Percentiles rank a stretch among this genome's conserved stretches.
Conservation (phyloP, 2,113 vertebrate genomes). For the Xenopus laevis region DNA sequence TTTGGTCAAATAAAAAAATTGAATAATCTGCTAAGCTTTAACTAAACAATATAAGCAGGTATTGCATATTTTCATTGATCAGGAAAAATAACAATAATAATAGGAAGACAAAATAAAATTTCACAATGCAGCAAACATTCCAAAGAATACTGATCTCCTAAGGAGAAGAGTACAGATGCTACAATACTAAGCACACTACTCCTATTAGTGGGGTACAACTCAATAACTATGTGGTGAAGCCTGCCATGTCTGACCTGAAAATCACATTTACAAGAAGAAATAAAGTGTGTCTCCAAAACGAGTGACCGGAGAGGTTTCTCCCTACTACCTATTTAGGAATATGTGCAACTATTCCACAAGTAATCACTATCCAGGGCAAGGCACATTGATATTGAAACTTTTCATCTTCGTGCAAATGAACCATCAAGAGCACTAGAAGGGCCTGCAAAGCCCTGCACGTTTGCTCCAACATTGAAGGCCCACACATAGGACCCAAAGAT, state of each 20-base stretch:
- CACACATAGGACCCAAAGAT: not conserved
- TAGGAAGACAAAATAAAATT: constrained; percentile 84
- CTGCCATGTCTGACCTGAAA: constrained; percentile 75
- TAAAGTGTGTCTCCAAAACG: constrained; percentile 77
- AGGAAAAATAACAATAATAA: constrained; percentile 65
- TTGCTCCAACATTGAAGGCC: not conserved
- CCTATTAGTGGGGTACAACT: constrained; percentile 73
- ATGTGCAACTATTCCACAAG: constrained; percentile 86
- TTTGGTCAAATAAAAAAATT: constrained; percentile 81
- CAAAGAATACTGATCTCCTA: constrained; percentile 75
- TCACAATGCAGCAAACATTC: constrained; percentile 81
- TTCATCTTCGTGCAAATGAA: constrained; percentile 85
- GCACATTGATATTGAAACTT: constrained; percentile 96
- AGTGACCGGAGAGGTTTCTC: constrained; percentile 67
- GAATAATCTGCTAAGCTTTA: constrained; percentile 68
- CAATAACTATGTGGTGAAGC: constrained; percentile 76
- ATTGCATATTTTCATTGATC: constrained; percentile 96
- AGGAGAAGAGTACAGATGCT: constrained; percentile 75
- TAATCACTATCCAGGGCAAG: constrained; percentile 92
- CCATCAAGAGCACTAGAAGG: not conserved
- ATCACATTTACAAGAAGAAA: constrained; percentile 68
- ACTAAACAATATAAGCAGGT: constrained; percentile 90
- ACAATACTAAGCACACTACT: constrained; percentile 74
- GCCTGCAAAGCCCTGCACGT: not conserved
- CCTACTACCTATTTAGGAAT: constrained; percentile 75